A percentile compares a stretch with the other conserved stretches of the same genome.
Conservation (phyloP, 2,113 vertebrate genomes). For the Perca fluviatilis region DNA sequence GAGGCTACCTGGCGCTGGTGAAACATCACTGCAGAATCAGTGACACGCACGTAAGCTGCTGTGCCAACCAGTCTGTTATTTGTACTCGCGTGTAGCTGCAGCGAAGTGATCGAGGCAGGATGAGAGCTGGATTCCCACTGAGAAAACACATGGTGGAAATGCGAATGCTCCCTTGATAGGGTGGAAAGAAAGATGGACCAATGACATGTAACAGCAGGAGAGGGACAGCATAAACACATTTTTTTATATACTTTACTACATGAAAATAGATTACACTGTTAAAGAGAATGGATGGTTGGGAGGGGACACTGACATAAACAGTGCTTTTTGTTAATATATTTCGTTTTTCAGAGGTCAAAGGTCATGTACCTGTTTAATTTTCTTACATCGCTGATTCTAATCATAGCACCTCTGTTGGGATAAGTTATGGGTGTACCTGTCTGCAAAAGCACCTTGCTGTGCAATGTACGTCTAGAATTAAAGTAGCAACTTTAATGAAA, state of each 20-base stretch:
- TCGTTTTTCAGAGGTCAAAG: neutral
- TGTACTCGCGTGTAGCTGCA: conserved; percentile 20
- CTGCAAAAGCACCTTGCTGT: neutral
- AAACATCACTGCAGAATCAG: neutral
- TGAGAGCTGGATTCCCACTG: conserved; percentile 19
- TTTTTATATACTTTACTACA: neutral
- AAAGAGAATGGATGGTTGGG: neutral
- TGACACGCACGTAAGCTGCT: neutral
- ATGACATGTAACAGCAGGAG: neutral
- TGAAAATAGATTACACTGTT: neutral
- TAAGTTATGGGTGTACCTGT: neutral
- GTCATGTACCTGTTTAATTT: neutral
- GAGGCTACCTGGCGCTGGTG: conserved; percentile 39
- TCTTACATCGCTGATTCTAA: neutral
- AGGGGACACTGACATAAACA: neutral
- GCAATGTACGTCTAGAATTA: neutral
- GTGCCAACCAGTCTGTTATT: conserved; percentile 21
- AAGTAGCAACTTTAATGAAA: neutral
- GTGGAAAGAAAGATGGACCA: too few species aligned
- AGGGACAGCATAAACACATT: neutral
- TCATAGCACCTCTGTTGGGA: neutral
- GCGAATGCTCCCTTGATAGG: neutral
- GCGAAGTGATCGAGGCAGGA: conserved; percentile 22
- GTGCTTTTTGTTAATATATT: neutral
- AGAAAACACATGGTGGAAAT: conserved; percentile 28